Base-by-base conservation (phyloP, 2,113 vertebrate genomes). In the Albula glossodonta region DNA sequence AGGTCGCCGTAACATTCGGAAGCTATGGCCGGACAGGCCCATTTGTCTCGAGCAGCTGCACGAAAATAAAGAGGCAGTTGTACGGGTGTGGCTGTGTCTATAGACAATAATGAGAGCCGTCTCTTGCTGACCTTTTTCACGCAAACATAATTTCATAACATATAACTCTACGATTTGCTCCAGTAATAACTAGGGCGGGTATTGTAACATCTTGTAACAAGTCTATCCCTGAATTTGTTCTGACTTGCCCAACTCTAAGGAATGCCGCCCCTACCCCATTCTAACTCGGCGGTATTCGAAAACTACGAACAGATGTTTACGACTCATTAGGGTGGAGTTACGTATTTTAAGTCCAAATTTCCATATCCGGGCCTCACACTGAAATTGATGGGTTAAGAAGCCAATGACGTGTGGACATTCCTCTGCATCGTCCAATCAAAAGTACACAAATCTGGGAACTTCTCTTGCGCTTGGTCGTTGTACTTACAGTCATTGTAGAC, bases 321-420 rank as follows among this genome's bases (percentile, higher is more conserved):
- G 56, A 88, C 91, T 83, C 89, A 66, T 90, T 87, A 87, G 95
- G 94, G 95, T 89, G 95, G 93, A 94, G 94, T 90, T 94, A 90
- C 91, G 91, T 87, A 87, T 12, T 91, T 90, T 93, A 91, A 92
- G 92, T 92, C 87, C 82, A 87, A 74, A 87, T 86, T 87, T 90
- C 86, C 87, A 93, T 85, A 86, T 91, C 91, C 93, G 90, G 89
- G 87, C 57, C 51, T 41, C 4, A 50, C 70, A 4, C 12, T n/a
- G 13, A 50, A 17, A 78, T 6, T 49, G 94, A 94, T 92, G 87
- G 85, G 5, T 0, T 0, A 0, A 0, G 0, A 0, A 81, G 41
- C 95, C 94, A 95, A 95, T 95, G 50, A 74, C 9, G 48, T 81
- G 4, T 0, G 41, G 85, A 83, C 19, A 89, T 15, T 2, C 2